Percentiles rank a stretch among this genome's conserved stretches.
These are phyloP conservation scores for Cygnus olor DNA, from an alignment of 2,797 vertebrate species.

Conservation along the genomic window DNA sequence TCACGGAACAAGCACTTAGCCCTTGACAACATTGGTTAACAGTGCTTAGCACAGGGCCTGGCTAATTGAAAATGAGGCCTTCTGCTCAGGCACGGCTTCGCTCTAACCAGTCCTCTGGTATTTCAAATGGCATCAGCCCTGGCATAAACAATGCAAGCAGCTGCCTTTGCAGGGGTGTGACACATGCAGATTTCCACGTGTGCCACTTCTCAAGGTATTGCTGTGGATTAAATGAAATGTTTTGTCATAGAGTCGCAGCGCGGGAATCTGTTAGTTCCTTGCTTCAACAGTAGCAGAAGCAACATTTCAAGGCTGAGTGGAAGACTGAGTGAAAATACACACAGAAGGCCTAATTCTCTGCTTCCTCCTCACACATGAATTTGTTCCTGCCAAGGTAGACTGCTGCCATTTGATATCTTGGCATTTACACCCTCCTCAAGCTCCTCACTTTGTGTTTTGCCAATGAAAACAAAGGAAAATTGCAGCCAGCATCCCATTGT, in stretches of 20 bases:
- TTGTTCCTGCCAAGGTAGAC: background rate
- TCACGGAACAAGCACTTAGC: background rate
- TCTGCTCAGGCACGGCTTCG: background rate
- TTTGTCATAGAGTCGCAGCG: background rate
- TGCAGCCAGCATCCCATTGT: background rate
- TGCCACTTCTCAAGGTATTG: background rate
- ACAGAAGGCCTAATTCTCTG: background rate
- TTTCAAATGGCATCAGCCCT: background rate
- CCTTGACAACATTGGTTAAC: background rate
- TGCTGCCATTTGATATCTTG: background rate
- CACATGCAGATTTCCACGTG: fast-evolving
- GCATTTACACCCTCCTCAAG: background rate
- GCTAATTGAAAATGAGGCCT: background rate
- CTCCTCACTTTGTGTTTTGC: background rate
- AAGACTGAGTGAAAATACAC: background rate
- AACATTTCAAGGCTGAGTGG: background rate
- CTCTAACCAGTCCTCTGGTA: background rate
- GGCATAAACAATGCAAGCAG: background rate
- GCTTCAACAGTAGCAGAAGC: background rate
- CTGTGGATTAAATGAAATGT: background rate
- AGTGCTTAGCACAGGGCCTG: background rate
- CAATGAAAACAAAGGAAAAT: background rate
- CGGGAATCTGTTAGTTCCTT: background rate
- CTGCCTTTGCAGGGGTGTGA: background rate
- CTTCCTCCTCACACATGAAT: fast-evolving